Base-by-base conservation (phyloP, 2,888 invertebrate species). In the Microplitis deprimator region DNA sequence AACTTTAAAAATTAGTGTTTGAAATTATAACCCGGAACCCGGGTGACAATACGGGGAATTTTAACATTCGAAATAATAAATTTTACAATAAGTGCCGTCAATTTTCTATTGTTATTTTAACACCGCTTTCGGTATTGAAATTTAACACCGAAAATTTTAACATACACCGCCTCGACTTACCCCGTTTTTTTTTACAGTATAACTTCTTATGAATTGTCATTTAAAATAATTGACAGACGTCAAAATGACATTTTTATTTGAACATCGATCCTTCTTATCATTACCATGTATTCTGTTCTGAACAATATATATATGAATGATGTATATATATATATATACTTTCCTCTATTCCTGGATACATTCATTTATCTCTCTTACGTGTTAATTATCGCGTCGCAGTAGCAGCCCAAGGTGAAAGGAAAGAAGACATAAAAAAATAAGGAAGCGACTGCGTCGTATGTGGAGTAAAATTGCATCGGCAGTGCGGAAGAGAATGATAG, bases 381-480 rank as follows among this genome's bases (percentile, higher is more conserved):
- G 50, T 50, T 50, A 50, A 50, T 50, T 50, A 50, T 50, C 50
- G 6, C 50, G 50, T 50, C 50, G 50, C 13, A 50, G 59, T n/a
- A 60, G 50, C 4, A 29, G 50, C 13, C 5, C 16, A 61, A 59
- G 60, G 16, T 20, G 61, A 76, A 13, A 64, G 69, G 67, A 50
- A 68, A 60, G 39, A 59, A 20, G 16, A 75, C 39, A 40, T 64
- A 71, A 8, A 64, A 68, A 72, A 29, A 60, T 50, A 41, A 68
- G 72, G 68, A 70, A 40, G 70, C 77, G 77, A 77, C 76, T 75
- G 79, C 79, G 81, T 80, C 82, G 81, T 82, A 86, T 84, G 83
- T 86, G 79, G 84, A 85, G 83, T 85, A 85, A 84, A 85, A 85
- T 85, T 83, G 82, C 83, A 84, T 83, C 82, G 67, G 20, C 13